These are phyloP conservation scores for Periophthalmodon schlosseri DNA, from an alignment of 2,113 vertebrate genomes.

Conservation along the genomic window DNA sequence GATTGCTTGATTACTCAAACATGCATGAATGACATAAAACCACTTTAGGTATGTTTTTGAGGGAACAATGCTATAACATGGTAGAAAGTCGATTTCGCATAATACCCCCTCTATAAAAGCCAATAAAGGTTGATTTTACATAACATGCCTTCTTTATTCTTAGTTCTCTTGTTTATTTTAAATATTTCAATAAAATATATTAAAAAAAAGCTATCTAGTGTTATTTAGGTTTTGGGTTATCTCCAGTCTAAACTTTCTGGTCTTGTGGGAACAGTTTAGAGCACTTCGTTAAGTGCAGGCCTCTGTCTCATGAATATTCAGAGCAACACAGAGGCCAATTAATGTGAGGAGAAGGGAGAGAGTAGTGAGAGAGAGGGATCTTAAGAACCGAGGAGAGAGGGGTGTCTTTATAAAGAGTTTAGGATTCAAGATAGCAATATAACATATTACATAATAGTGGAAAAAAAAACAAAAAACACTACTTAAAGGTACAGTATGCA, in stretches of 20 bases:
- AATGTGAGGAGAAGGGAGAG: neutral
- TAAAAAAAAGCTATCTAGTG: neutral
- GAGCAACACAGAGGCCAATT: neutral
- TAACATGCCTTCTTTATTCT: too few species aligned
- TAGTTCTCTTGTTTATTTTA: too few species aligned
- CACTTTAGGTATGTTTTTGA: too few species aligned
- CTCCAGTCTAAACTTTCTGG: neutral
- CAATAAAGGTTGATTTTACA: too few species aligned
- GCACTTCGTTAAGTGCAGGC: neutral
- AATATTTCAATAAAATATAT: too few species aligned
- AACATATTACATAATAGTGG: neutral
- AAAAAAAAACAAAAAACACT: neutral
- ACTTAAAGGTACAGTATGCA: neutral
- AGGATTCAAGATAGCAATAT: neutral
- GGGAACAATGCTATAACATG: too few species aligned
- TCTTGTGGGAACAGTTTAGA: slow-evolving; percentile 3
- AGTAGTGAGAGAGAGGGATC: neutral
- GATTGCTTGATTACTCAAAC: too few species aligned
- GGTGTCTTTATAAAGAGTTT: neutral
- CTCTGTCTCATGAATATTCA: slow-evolving; percentile 1
- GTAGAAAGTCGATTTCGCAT: too few species aligned
- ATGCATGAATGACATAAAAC: too few species aligned
- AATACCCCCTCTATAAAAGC: too few species aligned
- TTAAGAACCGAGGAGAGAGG: neutral
- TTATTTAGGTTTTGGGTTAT: neutral